phyloP scores from a whole-genome alignment of 2,113 vertebrate genomes.

The Cinclus cinclus region DNA sequence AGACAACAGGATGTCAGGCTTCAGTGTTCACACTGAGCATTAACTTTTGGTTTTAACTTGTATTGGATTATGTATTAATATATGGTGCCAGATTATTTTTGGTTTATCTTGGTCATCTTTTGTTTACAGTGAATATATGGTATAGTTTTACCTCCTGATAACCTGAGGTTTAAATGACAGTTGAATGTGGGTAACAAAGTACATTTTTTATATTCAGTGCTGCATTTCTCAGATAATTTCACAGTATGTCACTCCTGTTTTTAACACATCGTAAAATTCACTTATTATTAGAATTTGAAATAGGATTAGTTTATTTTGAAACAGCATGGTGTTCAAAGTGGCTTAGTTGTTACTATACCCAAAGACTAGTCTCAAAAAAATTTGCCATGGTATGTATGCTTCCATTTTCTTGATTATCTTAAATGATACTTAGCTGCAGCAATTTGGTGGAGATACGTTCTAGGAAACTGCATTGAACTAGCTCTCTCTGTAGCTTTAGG shows the following conservation, averaged over 20 bases:
- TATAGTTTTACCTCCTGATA: neutral
- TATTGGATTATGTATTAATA: neutral
- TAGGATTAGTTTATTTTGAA: neutral
- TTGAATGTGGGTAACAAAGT: neutral
- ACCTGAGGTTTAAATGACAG: neutral
- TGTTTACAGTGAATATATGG: neutral
- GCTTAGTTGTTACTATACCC: neutral
- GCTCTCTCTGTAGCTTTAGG: slow-evolving; percentile 23
- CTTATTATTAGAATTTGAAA: neutral
- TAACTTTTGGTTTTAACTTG: neutral
- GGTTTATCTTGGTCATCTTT: neutral
- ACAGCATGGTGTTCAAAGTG: neutral
- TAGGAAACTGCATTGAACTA: neutral
- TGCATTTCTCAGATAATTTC: neutral
- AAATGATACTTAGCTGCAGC: neutral
- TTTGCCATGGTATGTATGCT: neutral
- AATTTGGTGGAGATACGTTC: neutral
- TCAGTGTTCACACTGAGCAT: neutral
- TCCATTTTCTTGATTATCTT: neutral
- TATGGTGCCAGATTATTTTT: neutral
- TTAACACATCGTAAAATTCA: neutral
- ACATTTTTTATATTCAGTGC: neutral
- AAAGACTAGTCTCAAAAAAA: neutral
- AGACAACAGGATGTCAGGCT: neutral
- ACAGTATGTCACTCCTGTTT: neutral